A percentile compares a stretch with the other conserved stretches of the same genome.
Conservation (phyloP, 2,113 vertebrate species). For the Oreocharis arfaki region DNA sequence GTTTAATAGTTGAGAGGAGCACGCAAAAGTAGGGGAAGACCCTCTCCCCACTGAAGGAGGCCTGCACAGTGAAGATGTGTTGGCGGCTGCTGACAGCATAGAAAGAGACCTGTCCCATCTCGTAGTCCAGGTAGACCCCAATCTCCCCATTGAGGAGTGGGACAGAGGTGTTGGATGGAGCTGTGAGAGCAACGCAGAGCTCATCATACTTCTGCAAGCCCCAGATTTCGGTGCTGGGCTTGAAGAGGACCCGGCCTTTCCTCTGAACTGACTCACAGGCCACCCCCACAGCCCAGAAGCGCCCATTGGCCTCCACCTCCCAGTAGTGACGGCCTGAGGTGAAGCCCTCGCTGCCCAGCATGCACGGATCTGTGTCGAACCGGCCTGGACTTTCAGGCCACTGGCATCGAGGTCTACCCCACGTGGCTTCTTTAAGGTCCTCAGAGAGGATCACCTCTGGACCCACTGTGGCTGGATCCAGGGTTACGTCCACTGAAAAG, state of each 20-base stretch:
- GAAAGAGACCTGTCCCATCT: constrained; percentile 30
- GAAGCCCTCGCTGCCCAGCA: constrained; percentile 10
- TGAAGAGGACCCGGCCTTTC: constrained; percentile 22
- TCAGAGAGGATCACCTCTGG: constrained; percentile 33
- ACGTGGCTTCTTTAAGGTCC: constrained; percentile 9
- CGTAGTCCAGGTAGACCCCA: constrained; percentile 4
- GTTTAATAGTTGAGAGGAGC: constrained; percentile 40
- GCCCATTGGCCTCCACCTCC: background rate
- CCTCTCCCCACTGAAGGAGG: background rate
- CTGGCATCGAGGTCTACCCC: background rate
- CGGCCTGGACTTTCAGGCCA: background rate
- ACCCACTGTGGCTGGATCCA: constrained; percentile 1
- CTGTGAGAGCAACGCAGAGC: constrained; percentile 12
- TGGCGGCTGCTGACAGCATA: background rate
- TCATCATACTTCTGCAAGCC: constrained; percentile 19
- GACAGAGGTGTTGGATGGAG: constrained; percentile 9
- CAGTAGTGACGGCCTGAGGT: constrained; percentile 35
- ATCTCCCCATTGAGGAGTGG: background rate
- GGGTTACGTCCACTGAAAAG: constrained; percentile 1
- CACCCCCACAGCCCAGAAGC: constrained; percentile 28
- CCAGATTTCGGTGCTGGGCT: background rate
- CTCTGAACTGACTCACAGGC: background rate
- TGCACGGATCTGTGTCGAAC: background rate
- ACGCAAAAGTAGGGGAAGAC: constrained; percentile 35
- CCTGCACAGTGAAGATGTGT: background rate